These are phyloP conservation scores for Eilema caniola DNA, from an alignment of 2,888 invertebrate genomes.

Conservation along the genomic window DNA sequence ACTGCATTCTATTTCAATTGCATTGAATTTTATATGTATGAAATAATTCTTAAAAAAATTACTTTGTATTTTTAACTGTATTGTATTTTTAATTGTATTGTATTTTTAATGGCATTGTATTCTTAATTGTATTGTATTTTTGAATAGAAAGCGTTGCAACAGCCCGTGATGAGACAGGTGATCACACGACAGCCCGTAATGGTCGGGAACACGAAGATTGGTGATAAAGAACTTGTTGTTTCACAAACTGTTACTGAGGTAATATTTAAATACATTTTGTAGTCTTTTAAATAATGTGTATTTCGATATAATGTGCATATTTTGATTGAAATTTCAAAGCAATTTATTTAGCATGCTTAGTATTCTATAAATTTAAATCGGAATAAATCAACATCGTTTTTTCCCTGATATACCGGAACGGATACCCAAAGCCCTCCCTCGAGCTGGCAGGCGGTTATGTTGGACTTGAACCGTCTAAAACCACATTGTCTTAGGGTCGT, in stretches of 20 bases:
- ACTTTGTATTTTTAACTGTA: neutral
- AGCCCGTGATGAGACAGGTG: conserved; percentile 76
- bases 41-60: too few relatives aligned
- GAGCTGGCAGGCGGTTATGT: too few relatives aligned
- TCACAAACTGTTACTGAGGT: conserved; percentile 72
- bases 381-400: too few relatives aligned
- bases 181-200: conserved; percentile 81
- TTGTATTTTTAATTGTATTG: neutral
- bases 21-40: too few relatives aligned
- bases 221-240: conserved; percentile 78
- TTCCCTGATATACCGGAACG: too few relatives aligned
- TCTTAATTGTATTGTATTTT: neutral
- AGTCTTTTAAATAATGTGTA: too few relatives aligned
- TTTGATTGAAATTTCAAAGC: neutral
- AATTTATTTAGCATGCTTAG: too few relatives aligned
- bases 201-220: conserved; percentile 82
- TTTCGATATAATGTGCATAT: neutral
- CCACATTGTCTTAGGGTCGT: too few relatives aligned
- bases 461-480: too few relatives aligned
- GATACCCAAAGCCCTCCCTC: too few relatives aligned
- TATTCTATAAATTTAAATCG: neutral
- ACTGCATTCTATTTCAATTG: too few relatives aligned
- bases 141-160: conserved; percentile 64
- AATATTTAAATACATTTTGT: conserved; percentile 14
- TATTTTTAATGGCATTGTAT: neutral